Conservation (phyloP, 2,113 vertebrate species). For the Eidolon helvum region DNA sequence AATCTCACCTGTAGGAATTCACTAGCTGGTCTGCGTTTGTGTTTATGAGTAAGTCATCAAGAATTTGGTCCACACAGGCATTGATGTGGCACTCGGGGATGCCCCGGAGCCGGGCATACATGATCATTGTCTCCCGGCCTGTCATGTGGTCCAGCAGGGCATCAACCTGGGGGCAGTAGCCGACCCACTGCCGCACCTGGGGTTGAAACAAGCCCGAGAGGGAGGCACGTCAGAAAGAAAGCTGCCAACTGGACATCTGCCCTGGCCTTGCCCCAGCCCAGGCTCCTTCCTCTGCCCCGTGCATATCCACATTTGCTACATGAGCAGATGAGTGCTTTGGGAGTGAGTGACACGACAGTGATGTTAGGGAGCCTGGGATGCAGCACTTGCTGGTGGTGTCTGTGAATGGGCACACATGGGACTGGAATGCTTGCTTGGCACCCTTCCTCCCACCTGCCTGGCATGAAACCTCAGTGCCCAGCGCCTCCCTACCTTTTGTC, state of each 20-base stretch:
- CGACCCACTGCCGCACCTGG: constrained; percentile 95
- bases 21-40: constrained; percentile 90
- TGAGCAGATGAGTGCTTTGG: neutral
- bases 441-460: neutral
- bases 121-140: constrained; percentile 93
- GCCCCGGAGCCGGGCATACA: constrained; percentile 95
- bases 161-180: constrained; percentile 98
- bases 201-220: neutral
- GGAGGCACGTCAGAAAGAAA: constrained; percentile 47
- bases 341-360: neutral
- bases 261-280: neutral
- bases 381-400: neutral
- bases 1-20: constrained; percentile 89
- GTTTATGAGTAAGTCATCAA: constrained; percentile 90
- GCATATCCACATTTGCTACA: neutral
- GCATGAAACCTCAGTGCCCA: neutral
- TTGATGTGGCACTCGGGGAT: constrained; percentile 92
- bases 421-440: neutral
- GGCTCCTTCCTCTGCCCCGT: neutral
- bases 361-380: neutral
- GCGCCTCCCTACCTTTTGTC: neutral
- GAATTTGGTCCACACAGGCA: constrained; percentile 94
- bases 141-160: constrained; percentile 98
- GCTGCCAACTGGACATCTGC: no score
- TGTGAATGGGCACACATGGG: neutral